phyloP scores from a whole-genome alignment of 2,113 vertebrate species.

The Vulpes lagopus region DNA sequence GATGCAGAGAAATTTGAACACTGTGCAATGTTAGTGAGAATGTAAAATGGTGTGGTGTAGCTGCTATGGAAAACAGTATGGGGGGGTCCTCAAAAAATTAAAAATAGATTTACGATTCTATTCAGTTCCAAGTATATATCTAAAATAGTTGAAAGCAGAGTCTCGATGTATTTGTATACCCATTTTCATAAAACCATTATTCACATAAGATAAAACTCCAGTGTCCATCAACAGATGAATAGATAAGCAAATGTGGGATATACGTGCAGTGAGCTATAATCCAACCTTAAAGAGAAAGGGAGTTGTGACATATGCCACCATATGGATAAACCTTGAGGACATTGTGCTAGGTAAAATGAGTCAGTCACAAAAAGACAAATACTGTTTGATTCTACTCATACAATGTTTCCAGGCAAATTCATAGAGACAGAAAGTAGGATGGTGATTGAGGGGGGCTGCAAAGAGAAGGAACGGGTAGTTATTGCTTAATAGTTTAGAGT shows the following conservation, averaged over 20 bases:
- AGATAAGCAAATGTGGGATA: not conserved
- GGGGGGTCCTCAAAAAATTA: not conserved
- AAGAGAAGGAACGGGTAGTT: accelerated
- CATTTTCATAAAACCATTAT: not conserved
- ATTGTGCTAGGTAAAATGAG: not conserved
- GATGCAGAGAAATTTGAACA: not conserved
- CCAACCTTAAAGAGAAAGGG: not conserved
- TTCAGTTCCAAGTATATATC: not conserved
- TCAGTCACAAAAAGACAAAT: not conserved
- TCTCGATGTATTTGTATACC: not conserved
- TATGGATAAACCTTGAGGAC: not conserved
- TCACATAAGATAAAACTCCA: not conserved
- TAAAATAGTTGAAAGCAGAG: not conserved
- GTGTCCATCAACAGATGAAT: not conserved
- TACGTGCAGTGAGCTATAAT: not conserved
- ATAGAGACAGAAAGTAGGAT: not conserved
- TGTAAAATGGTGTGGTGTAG: not conserved
- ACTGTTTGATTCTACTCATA: not conserved
- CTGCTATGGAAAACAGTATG: not conserved
- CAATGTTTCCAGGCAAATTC: not conserved
- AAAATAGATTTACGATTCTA: not conserved
- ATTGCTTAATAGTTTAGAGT: not conserved
- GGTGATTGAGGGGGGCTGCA: not conserved
- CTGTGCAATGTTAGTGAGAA: not conserved
- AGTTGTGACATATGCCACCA: not conserved